Percentiles rank a stretch among this genome's conserved stretches.
phyloP scores from a whole-genome alignment of 2,888 invertebrate species.

The Phytoseiulus persimilis region DNA sequence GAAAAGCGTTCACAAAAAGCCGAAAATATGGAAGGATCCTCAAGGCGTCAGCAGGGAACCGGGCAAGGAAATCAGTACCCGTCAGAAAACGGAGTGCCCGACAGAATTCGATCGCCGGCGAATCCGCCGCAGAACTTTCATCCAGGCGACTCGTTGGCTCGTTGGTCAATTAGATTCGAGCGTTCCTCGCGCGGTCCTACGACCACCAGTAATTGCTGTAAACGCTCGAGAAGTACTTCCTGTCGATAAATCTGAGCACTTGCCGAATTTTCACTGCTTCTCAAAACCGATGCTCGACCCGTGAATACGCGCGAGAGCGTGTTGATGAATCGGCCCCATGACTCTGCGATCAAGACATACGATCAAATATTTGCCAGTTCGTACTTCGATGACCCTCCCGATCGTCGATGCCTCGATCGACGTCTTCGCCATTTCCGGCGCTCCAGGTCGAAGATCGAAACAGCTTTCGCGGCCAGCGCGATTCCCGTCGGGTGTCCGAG shows the following conservation, averaged over 20 bases:
- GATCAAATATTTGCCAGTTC: background rate
- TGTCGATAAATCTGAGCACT: background rate
- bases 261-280: background rate
- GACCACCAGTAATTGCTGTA: background rate
- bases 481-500: too few species aligned
- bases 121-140: background rate
- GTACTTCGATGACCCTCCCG: background rate
- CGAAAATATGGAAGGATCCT: background rate
- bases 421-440: background rate
- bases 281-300: background rate
- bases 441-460: too few species aligned
- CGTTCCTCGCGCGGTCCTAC: background rate
- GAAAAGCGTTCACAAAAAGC: background rate
- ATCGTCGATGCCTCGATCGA: background rate
- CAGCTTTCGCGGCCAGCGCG: too few species aligned
- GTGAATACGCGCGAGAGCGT: background rate
- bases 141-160: background rate
- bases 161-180: background rate
- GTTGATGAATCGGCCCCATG: background rate
- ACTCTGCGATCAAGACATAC: background rate
- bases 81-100: background rate
- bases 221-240: background rate
- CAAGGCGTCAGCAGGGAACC: background rate
- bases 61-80: background rate
- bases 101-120: background rate